These are phyloP conservation scores for Chroicocephalus ridibundus DNA, from an alignment of 2,113 vertebrate genomes.

Conservation along the genomic window DNA sequence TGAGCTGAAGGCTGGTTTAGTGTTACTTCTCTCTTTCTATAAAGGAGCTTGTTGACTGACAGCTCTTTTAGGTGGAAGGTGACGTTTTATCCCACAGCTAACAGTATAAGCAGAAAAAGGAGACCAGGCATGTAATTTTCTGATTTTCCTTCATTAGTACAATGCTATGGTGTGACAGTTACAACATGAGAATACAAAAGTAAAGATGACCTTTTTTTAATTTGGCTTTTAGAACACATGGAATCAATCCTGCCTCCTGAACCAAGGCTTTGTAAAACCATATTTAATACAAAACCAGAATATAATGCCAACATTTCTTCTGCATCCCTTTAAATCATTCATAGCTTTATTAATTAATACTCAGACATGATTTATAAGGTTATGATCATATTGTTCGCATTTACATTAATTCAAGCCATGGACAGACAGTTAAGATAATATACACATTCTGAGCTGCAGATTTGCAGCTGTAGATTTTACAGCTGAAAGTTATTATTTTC, in stretches of 20 bases:
- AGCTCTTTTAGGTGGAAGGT: background rate
- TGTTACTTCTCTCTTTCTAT: background rate
- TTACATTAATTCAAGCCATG: conserved; percentile 7
- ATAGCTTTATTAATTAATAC: conserved; percentile 33
- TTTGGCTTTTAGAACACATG: conserved; percentile 5
- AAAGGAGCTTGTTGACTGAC: background rate
- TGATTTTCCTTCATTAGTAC: background rate
- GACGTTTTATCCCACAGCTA: background rate
- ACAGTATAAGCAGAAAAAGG: background rate
- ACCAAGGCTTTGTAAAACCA: background rate
- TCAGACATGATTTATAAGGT: background rate
- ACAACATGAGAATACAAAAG: background rate
- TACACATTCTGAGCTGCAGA: background rate
- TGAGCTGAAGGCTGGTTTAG: background rate
- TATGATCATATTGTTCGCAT: background rate
- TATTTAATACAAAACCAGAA: conserved; percentile 11
- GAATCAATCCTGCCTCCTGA: background rate
- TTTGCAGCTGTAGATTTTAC: conserved; percentile 12
- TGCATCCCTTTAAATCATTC: background rate
- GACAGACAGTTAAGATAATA: conserved; percentile 5
- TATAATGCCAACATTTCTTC: conserved; percentile 12
- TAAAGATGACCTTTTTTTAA: background rate
- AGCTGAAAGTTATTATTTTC: conserved; percentile 33
- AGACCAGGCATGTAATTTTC: background rate
- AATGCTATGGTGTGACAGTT: background rate